phyloP scores from a whole-genome alignment of 2,113 vertebrate species.

The Alces alces region DNA sequence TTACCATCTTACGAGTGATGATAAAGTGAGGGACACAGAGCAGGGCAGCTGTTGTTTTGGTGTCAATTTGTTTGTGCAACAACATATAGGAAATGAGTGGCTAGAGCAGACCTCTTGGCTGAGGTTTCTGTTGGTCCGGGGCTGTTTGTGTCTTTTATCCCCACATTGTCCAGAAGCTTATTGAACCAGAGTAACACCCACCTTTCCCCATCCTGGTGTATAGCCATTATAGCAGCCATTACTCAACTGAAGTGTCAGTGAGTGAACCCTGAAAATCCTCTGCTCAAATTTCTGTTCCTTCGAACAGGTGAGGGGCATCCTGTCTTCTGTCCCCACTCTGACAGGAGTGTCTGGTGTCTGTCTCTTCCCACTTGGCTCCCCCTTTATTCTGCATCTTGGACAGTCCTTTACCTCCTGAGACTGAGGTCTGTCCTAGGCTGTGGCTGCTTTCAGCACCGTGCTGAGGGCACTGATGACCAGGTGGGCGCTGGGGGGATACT shows the following conservation, averaged over 20 bases:
- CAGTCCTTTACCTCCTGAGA: background rate
- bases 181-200: background rate
- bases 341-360: background rate
- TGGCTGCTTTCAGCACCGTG: background rate
- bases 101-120: background rate
- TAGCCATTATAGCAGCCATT: background rate
- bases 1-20: background rate
- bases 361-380: background rate
- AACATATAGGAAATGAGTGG: background rate
- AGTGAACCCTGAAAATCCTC: background rate
- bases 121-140: background rate
- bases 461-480: background rate
- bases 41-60: background rate
- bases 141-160: background rate
- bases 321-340: background rate
- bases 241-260: background rate
- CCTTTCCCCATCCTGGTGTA: background rate
- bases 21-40: accelerated
- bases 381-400: background rate
- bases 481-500: background rate
- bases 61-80: background rate
- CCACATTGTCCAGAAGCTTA: background rate
- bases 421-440: background rate
- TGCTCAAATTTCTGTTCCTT: background rate
- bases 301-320: accelerated